Evolutionary conservation across 1,140 invertebrate species (phyloP), one percentile per base, ranked within the genome.

Genomic region (Eriosoma lanigerum): DNA sequence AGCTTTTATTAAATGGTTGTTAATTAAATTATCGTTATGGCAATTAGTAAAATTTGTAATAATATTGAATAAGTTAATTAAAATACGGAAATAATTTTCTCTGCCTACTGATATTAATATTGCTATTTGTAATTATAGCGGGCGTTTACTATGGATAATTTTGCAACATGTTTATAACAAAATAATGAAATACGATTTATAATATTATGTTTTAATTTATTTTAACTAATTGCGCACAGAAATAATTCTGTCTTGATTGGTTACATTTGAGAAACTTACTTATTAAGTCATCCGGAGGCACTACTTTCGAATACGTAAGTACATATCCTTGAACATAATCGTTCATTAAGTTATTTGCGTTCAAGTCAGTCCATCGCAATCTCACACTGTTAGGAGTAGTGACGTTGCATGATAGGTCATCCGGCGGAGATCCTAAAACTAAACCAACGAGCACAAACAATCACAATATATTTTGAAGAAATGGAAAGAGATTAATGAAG

Each of bases 321-420:
- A 81, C 19, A 29, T 72, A 81, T 78, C 75, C 64, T 4, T 46
- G 68, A 3, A 72, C 38, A n/a, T 81, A 60, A 5, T 70, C 46
- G 24, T 46, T 48, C 38, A 52, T 58, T 21, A 48, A 50, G 15
- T 58, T 70, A 12, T 72, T 72, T 0, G 64, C 26, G 12, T 58
- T 81, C 2, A 70, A 38, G 50, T 70, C 54, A 9, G 68, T 81
- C 52, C 64, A 73, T 13, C 64, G 38, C 9, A 81, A 44, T 48
- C 75, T 19, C n/a, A 60, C 19, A 6, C 58, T 81, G 38, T 52
- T 58, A 1, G 81, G 70, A 15, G 32, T 73, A 21, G 54, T 81
- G 10, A 58, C 38, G 72, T 80, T 68, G 73, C 85, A 84, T 89
- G 88, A 86, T 84, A 85, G 81, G 88, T 89, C 8, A 88, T 89